Evolutionary conservation across 2,888 invertebrate genomes (phyloP), one percentile per base, ranked within the genome.

Genomic region (Crioceris asparagi): DNA sequence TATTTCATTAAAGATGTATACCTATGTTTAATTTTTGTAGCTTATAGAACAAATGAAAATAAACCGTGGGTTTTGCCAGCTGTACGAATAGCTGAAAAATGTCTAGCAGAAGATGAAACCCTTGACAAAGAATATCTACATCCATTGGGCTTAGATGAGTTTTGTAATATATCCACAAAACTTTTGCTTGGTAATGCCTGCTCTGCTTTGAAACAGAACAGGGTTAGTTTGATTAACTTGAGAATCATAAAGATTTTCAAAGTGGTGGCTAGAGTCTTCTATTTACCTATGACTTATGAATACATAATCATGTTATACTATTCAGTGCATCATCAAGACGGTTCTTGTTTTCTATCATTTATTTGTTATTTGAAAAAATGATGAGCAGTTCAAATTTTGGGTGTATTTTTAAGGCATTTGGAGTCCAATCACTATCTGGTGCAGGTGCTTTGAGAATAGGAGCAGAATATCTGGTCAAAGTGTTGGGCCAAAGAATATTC

Each of bases 11-110:
- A 11, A 11, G 3, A 11, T n/a, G 16, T 32, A 16, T 29, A 16
- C n/a, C 23, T n/a, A n/a, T n/a, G n/a, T n/a, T 6, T 27, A 21
- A 40, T 32, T 47, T 45, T 50, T 31, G n/a, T 59, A 93, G 96
- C 94, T 4, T 97, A 96, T 65, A 76, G 94, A 53, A 88, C 88
- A 40, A 83, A 84, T 52, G 83, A 85, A 53, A 91, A 90, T 1
- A 85, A 90, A 61, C 97, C 97, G 36, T 98, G 94, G 94, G 93
- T 98, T 1, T 66, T 99, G 49, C 97, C 98, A 2, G 92, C 97
- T 23, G 97, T 99, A 3, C 74, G 80, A 21, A 81, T 85, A 60
- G 86, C 86, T 29, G 97, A 98, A 67, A 75, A 77, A 45, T 69
- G 74, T 49, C 73, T 98, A 65, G 88, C 91, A 12, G 70, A 68